Conservation (phyloP, 2,888 invertebrate genomes). For the Galeruca laticollis region DNA sequence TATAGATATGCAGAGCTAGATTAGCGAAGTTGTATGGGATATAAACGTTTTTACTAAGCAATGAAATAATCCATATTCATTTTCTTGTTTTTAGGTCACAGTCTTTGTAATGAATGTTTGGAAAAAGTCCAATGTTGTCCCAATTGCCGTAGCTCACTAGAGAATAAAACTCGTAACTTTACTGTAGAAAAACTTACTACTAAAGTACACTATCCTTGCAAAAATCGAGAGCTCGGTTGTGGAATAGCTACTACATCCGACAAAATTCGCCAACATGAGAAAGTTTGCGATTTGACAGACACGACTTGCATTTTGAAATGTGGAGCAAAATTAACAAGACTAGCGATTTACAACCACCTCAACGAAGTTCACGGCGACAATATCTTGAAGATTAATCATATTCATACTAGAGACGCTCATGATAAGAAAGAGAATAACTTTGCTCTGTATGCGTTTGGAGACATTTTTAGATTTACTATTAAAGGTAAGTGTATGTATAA, state of each 20-base stretch:
- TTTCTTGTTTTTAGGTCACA: slow-evolving; percentile 48
- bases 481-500: slow-evolving; percentile 23
- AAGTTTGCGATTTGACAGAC: slow-evolving; percentile 44
- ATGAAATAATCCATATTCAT: no score
- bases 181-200: slow-evolving; percentile 52
- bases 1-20: no score
- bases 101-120: slow-evolving; percentile 51
- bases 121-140: slow-evolving; percentile 47
- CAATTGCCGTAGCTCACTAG: slow-evolving; percentile 44
- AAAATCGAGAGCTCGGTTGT: slow-evolving; percentile 50
- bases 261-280: slow-evolving; percentile 47
- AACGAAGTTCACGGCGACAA: slow-evolving; percentile 32
- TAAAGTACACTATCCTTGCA: slow-evolving; percentile 49
- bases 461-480: slow-evolving; percentile 47
- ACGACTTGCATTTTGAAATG: slow-evolving; percentile 46
- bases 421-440: slow-evolving; percentile 37
- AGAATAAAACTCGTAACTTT: slow-evolving; percentile 47
- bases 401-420: slow-evolving; percentile 38
- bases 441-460: slow-evolving; percentile 45
- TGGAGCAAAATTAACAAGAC: slow-evolving; percentile 41
- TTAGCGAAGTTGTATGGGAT: no score
- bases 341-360: slow-evolving; percentile 44
- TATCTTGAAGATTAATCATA: slow-evolving; percentile 37
- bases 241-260: slow-evolving; percentile 45
- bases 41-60: no score